A percentile compares a stretch with the other conserved stretches of the same genome.
phyloP scores from a whole-genome alignment of 2,113 vertebrate species.

The Vidua macroura region DNA sequence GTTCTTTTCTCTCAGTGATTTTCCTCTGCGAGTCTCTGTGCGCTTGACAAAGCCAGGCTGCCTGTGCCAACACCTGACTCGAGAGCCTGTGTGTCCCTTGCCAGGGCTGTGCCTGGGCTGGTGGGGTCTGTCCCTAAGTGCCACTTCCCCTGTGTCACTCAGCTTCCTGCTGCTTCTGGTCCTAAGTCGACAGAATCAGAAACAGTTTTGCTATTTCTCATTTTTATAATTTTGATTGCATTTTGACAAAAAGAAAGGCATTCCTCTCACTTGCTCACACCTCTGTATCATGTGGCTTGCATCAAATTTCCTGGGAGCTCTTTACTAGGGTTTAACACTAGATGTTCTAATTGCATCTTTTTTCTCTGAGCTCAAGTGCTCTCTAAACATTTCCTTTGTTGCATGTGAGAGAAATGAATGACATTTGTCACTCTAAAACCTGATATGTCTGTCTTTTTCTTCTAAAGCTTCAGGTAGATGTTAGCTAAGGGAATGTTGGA shows the following conservation, averaged over 20 bases:
- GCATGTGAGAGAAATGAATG: not conserved
- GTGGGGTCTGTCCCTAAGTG: fast-evolving
- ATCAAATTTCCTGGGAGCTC: not conserved
- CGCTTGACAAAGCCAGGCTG: not conserved
- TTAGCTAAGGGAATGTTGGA: not conserved
- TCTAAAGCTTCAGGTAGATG: not conserved
- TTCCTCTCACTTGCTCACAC: not conserved
- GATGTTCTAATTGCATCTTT: not conserved
- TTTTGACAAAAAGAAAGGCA: not conserved
- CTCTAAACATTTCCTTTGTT: not conserved
- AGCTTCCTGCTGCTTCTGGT: not conserved
- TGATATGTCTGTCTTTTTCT: not conserved
- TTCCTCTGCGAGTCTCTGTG: not conserved
- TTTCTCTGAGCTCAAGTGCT: not conserved
- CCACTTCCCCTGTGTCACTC: not conserved
- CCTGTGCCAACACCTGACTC: not conserved
- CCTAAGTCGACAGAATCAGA: not conserved
- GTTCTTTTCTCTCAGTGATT: not conserved
- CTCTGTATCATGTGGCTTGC: not conserved
- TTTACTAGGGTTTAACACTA: not conserved
- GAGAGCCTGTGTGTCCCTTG: not conserved
- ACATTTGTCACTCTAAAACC: not conserved
- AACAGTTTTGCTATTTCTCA: not conserved
- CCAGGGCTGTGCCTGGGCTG: not conserved
- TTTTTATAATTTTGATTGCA: not conserved